Percentiles rank a stretch among this genome's conserved stretches.
phyloP scores from a whole-genome alignment of 2,797 vertebrate species.

The Martes flavigula region DNA sequence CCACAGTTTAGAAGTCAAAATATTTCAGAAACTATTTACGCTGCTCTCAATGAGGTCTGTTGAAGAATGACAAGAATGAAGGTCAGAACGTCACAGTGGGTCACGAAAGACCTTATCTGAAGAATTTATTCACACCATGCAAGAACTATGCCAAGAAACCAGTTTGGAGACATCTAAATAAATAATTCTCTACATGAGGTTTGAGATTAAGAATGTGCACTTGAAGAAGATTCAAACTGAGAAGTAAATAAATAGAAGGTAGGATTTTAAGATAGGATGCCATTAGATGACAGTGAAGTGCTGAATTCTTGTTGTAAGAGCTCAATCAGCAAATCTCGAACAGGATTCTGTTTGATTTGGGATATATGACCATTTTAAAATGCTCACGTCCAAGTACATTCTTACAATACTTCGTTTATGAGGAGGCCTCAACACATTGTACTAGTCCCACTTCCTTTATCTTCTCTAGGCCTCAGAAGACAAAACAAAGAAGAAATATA shows the following conservation, averaged over 20 bases:
- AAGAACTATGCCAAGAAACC: constrained; percentile 80
- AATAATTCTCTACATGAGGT: constrained; percentile 80
- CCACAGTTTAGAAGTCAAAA: constrained; percentile 58
- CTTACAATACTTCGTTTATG: constrained; percentile 42
- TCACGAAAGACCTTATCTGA: constrained; percentile 79
- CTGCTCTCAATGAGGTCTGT: constrained; percentile 72
- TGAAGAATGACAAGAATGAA: constrained; percentile 81
- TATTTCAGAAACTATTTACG: constrained; percentile 65
- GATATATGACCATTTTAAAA: constrained; percentile 35
- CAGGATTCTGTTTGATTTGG: constrained; percentile 52
- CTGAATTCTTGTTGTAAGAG: constrained; percentile 73
- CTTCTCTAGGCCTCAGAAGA: not conserved
- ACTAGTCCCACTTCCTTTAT: not conserved
- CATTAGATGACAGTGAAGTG: constrained; percentile 69
- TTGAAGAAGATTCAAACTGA: constrained; percentile 79
- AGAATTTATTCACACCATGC: constrained; percentile 82
- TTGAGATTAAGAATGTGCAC: constrained; percentile 80
- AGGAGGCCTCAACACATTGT: not conserved
- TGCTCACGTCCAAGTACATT: constrained; percentile 54
- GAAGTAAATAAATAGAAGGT: constrained; percentile 79
- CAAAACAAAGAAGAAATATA: constrained; percentile 29
- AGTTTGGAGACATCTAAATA: constrained; percentile 82
- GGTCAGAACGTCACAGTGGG: constrained; percentile 81
- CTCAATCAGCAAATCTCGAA: constrained; percentile 74
- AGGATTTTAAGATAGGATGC: constrained; percentile 61